These are phyloP conservation scores for Mandrillus leucophaeus DNA, from an alignment of 2,113 vertebrate species.

Conservation along the genomic window DNA sequence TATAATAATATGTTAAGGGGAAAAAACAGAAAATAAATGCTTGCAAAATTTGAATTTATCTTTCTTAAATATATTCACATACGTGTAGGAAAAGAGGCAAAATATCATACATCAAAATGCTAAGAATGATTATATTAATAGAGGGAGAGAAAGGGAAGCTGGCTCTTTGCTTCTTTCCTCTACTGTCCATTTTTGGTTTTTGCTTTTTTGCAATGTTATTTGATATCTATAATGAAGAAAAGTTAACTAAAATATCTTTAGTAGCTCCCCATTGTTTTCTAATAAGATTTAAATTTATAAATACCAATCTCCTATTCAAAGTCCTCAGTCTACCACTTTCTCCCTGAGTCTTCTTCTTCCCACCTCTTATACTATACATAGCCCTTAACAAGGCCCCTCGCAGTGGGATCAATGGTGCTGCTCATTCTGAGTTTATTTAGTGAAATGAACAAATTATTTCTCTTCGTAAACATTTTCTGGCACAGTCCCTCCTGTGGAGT, in stretches of 20 bases:
- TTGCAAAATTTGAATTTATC: neutral
- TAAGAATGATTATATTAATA: neutral
- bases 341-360: neutral
- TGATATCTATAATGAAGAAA: neutral
- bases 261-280: neutral
- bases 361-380: neutral
- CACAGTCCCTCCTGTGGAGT: neutral
- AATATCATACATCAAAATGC: neutral
- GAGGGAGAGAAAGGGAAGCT: neutral
- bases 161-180: neutral
- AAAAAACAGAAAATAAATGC: neutral
- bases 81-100: neutral
- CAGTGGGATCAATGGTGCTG: neutral
- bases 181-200: neutral
- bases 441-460: neutral
- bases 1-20: neutral
- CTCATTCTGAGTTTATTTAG: neutral
- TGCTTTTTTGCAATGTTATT: neutral
- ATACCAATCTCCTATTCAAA: neutral
- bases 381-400: neutral
- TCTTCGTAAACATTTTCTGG: neutral
- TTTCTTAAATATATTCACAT: neutral
- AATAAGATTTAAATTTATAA: neutral
- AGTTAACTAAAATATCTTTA: neutral
- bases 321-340: neutral